Base-by-base conservation (phyloP, 2,888 invertebrate species). In the Chorisops tibialis region DNA sequence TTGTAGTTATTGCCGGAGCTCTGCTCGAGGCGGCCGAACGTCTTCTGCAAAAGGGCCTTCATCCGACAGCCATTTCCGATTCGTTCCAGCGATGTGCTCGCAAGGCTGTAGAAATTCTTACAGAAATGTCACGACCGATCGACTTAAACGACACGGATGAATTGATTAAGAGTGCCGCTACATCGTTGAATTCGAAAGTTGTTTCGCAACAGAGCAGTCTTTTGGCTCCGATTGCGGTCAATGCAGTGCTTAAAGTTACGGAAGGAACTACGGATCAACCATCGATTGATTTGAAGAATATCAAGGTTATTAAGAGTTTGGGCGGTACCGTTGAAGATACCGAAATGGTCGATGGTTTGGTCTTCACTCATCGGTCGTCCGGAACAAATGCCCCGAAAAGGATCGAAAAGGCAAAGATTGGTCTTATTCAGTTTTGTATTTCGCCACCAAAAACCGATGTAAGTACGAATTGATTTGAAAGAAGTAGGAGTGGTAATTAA, bases 371-470 rank as follows among this genome's bases (percentile, higher is more conserved):
- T 74, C 90, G 88, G 72, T 85, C 93, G 1, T 85, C 92, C 58
- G 93, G 96, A 71, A 85, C 89, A 19, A 95, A 93, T 73, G 97
- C 96, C 0, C 96, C 97, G 0, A 91, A 88, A 71, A 87, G 90
- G 69, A 84, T 99, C 63, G 98, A 99, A 77, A 98, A 98, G 76
- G 98, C 97, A 5, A 98, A 96, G 81, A 95, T 99, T 78, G 99
- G 93, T 63, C 86, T 99, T 14, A 98, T 99, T 68, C 99, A 99
- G 79, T 99, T 99, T 80, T 99, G 99, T 77, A 93, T 99, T 77
- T 99, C 99, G 12, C 94, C 99, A 58, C 99, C 99, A 6, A 99
- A 99, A 81, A 99, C 99, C 61, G 98, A 99, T 79, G 91, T 91
- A 76, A 84, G 85, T 80, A 41, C 35, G 12, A 49, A 50, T 38